A percentile compares a stretch with the other conserved stretches of the same genome.
Evolutionary conservation across 1,140 invertebrate species (phyloP).

Genomic region (Dendroctonus ponderosae): DNA sequence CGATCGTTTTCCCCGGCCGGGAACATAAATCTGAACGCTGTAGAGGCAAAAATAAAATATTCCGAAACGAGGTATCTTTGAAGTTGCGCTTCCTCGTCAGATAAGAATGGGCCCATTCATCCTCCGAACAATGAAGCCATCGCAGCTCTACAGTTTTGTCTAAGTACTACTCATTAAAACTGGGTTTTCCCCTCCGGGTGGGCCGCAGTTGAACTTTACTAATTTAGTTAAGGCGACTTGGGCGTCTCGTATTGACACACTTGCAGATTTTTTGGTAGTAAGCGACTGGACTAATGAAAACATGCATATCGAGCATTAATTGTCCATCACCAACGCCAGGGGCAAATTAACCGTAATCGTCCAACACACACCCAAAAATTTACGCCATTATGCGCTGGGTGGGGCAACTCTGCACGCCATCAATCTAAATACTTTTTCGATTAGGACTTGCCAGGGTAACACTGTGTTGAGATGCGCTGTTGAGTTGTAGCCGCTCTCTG

Average conservation of each 20-base stretch:
- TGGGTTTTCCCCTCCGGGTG: no score
- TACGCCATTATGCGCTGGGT: conserved; percentile 2
- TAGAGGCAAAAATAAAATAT: conserved; percentile 8
- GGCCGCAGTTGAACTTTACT: no score
- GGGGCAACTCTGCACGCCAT: conserved; percentile 6
- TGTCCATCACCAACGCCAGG: background rate
- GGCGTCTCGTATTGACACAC: no score
- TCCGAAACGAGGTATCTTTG: conserved; percentile 6
- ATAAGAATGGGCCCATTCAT: conserved; percentile 17
- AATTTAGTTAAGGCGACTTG: no score
- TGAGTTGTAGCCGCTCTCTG: no score
- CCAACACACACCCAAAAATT: conserved; percentile 14
- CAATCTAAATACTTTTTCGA: no score
- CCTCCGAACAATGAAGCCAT: conserved; percentile 7
- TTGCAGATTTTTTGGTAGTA: no score
- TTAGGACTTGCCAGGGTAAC: no score
- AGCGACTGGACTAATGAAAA: no score
- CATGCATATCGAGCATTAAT: background rate
- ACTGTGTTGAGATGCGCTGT: no score
- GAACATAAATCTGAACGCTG: conserved; percentile 7
- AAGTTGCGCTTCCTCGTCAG: conserved; percentile 9
- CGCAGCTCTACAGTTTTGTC: conserved; percentile 1
- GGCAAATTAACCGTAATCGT: conserved; percentile 6
- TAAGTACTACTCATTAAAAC: conserved; percentile 9
- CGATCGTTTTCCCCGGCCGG: background rate